phyloP scores from a whole-genome alignment of 2,888 invertebrate genomes.

The Rhopalosiphum nymphaeae region DNA sequence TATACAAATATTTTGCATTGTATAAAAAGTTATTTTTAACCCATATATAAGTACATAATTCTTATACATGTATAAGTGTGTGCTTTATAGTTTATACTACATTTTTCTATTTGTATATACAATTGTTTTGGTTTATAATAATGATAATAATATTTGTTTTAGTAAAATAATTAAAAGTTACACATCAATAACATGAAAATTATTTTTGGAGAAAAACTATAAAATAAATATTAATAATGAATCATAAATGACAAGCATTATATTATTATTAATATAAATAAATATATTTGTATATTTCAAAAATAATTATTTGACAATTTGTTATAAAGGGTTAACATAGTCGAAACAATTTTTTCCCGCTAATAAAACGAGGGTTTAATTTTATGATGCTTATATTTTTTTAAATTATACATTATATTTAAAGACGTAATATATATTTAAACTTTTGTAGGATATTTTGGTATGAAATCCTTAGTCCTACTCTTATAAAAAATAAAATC shows the following conservation, averaged over 20 bases:
- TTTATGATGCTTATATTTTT: not conserved
- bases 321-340: not conserved
- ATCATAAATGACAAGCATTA: not conserved
- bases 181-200: not conserved
- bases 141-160: not conserved
- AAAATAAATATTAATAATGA: not conserved
- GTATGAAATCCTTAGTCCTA: no score
- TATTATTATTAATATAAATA: not conserved
- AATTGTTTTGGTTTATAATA: not conserved
- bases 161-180: not conserved
- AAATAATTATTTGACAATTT: no score
- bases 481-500: no score
- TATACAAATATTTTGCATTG: not conserved
- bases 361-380: not conserved
- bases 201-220: not conserved
- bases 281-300: no score
- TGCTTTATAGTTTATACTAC: not conserved
- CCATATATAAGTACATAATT: not conserved
- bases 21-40: not conserved
- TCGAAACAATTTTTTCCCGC: not conserved
- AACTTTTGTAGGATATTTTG: no score
- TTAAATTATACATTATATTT: not conserved
- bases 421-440: no score
- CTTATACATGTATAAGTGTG: not conserved
- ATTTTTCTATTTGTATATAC: not conserved